Percentiles rank a stretch among this genome's conserved stretches.
These are phyloP conservation scores for Habroteleia sp. DNA, from an alignment of 2,888 invertebrate species.

Conservation along the genomic window DNA sequence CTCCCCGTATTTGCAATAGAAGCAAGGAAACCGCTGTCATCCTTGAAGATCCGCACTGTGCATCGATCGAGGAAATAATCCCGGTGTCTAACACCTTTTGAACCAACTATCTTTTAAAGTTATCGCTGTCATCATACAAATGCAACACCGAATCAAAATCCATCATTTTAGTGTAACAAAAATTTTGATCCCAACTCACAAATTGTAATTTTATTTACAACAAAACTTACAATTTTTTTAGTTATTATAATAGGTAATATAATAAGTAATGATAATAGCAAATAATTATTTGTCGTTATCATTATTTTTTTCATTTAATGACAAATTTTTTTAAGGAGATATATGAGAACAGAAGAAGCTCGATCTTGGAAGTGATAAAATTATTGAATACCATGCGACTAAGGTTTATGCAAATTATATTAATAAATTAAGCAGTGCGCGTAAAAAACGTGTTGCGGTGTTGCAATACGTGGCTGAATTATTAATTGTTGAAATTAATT, in stretches of 20 bases:
- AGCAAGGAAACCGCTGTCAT: conserved; percentile 13
- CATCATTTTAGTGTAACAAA: too few species aligned
- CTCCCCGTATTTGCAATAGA: conserved; percentile 52
- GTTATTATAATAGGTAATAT: too few species aligned
- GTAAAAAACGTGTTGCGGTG: conserved; percentile 45
- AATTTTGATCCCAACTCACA: too few species aligned
- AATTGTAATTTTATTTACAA: too few species aligned
- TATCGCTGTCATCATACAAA: conserved; percentile 9
- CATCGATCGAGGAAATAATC: conserved; percentile 17
- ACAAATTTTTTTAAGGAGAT: conserved; percentile 2
- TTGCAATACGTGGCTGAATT: conserved; percentile 39
- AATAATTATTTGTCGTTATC: conserved; percentile 6
- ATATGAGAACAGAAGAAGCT: conserved; percentile 16
- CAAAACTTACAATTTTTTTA: too few species aligned
- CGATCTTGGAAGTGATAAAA: conserved; percentile 37
- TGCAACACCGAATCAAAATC: too few species aligned
- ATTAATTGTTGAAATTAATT: conserved; percentile 49
- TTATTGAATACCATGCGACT: conserved; percentile 31
- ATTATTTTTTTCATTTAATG: conserved; percentile 2
- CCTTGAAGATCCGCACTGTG: conserved; percentile 6
- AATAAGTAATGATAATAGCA: too few species aligned
- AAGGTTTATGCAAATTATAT: conserved; percentile 44
- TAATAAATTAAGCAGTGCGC: conserved; percentile 40
- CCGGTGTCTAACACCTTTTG: not conserved
- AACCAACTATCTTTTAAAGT: conserved; percentile 7